Percentiles rank a stretch among this genome's conserved stretches.
Evolutionary conservation across 2,797 vertebrate species (phyloP).

Genomic region (Crenuchus spilurus): DNA sequence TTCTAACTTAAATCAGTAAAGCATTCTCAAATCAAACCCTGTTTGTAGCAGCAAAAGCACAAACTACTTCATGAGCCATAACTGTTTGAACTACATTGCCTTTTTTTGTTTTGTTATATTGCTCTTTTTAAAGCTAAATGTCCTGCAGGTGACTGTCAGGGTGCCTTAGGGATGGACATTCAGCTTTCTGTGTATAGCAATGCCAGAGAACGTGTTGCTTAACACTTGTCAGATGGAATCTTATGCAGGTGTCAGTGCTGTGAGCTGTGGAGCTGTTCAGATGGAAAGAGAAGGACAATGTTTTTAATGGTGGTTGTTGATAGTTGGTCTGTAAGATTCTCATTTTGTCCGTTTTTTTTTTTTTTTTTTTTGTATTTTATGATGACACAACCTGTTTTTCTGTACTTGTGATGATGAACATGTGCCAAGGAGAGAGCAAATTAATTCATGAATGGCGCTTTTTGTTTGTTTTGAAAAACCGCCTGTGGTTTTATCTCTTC

Average conservation of each 20-base stretch:
- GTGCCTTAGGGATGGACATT: conserved; percentile 31
- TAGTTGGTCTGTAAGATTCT: conserved; percentile 59
- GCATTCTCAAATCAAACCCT: conserved; percentile 44
- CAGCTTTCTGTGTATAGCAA: conserved; percentile 26
- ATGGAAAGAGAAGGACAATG: background rate
- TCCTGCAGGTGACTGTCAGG: conserved; percentile 17
- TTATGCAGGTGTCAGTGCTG: conserved; percentile 58
- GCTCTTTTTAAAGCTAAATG: conserved; percentile 10
- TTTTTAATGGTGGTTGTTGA: background rate
- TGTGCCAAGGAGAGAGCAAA: conserved; percentile 47
- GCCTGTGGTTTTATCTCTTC: conserved; percentile 41
- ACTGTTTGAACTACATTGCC: conserved; percentile 23
- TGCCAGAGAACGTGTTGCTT: conserved; percentile 42
- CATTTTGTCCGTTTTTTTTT: conserved; percentile 53
- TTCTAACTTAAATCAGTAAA: conserved; percentile 43
- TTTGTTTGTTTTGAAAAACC: conserved; percentile 50
- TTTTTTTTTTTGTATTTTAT: conserved; percentile 56
- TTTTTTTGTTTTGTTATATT: background rate
- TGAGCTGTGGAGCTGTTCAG: conserved; percentile 42
- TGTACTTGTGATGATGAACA: conserved; percentile 46
- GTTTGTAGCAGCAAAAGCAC: conserved; percentile 22
- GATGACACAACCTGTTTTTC: conserved; percentile 41
- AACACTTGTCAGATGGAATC: conserved; percentile 42
- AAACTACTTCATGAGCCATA: conserved; percentile 39
- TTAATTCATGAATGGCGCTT: conserved; percentile 46